A percentile compares a stretch with the other conserved stretches of the same genome.
These are phyloP conservation scores for Xerus rutilus DNA, from an alignment of 2,797 vertebrate species.

Conservation along the genomic window DNA sequence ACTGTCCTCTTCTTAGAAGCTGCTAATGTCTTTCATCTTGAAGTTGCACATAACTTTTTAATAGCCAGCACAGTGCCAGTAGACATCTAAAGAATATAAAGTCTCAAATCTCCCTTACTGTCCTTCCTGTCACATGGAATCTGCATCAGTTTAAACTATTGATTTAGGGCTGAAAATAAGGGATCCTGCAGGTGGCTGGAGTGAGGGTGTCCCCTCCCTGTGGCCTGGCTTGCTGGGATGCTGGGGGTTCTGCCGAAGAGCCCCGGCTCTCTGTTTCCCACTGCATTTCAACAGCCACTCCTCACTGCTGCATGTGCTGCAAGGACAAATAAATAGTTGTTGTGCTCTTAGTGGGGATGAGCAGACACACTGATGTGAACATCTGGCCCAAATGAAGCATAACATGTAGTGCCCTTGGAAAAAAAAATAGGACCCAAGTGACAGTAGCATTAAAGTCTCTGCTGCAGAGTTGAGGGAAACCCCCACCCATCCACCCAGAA, in stretches of 20 bases:
- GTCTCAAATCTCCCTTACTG: constrained; percentile 48
- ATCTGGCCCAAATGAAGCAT: constrained; percentile 73
- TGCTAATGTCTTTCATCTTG: constrained; percentile 83
- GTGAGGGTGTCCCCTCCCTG: background rate
- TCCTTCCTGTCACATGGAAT: constrained; percentile 64
- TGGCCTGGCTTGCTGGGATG: background rate
- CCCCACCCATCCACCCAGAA: background rate
- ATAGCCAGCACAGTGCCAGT: constrained; percentile 74
- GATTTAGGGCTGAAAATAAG: constrained; percentile 67
- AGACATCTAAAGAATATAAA: constrained; percentile 77
- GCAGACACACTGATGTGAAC: constrained; percentile 40
- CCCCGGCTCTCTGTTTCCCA: background rate
- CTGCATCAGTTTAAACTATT: constrained; percentile 65
- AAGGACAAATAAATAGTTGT: constrained; percentile 27
- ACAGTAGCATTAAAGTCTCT: constrained; percentile 50
- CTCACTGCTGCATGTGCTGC: background rate
- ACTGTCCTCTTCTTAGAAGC: constrained; percentile 84
- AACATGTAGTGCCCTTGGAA: constrained; percentile 41
- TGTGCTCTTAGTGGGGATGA: background rate
- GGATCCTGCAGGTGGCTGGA: background rate
- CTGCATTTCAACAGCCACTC: background rate
- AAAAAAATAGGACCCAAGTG: constrained; percentile 31
- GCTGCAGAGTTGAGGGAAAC: background rate
- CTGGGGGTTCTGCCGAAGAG: background rate
- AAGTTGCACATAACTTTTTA: constrained; percentile 85